Percentiles rank a stretch among this genome's conserved stretches.
These are phyloP conservation scores for Macropis europaea DNA, from an alignment of 2,888 invertebrate species.

Conservation along the genomic window DNA sequence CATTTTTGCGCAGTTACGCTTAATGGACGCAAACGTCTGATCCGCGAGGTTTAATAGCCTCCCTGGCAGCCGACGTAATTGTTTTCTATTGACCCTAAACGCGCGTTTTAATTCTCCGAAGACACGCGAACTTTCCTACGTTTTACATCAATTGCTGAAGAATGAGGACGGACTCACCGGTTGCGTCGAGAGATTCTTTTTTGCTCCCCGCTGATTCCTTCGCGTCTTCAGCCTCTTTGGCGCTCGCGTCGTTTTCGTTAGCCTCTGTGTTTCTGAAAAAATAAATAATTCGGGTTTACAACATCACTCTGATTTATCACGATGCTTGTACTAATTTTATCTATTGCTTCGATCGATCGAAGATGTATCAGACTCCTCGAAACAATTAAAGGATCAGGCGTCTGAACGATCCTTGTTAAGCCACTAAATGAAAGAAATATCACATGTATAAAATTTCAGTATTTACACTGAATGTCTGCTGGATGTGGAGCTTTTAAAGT, in stretches of 20 bases:
- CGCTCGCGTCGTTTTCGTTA: slow-evolving; percentile 41
- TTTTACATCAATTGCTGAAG: neutral
- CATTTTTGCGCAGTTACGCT: slow-evolving; percentile 35
- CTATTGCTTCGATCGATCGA: no score
- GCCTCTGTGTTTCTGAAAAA: slow-evolving; percentile 58
- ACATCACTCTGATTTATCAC: no score
- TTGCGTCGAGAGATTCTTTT: slow-evolving; percentile 52
- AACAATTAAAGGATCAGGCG: no score
- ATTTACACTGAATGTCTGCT: no score
- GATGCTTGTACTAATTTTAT: no score
- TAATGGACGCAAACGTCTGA: slow-evolving; percentile 27
- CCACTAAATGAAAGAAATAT: no score
- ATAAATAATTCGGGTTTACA: no score
- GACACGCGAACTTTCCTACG: slow-evolving; percentile 4
- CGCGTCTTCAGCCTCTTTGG: neutral
- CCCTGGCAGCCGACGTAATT: slow-evolving; percentile 3
- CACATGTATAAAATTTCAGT: no score
- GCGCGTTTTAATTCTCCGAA: slow-evolving; percentile 29
- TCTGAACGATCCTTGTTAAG: no score
- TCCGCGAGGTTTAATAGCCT: slow-evolving; percentile 20
- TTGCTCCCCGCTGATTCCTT: slow-evolving; percentile 41
- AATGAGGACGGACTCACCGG: slow-evolving; percentile 56
- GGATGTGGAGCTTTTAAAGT: no score
- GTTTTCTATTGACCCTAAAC: slow-evolving; percentile 23
- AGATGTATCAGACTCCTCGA: no score